Base-by-base conservation (phyloP, 2,113 vertebrate genomes). In the Corythornis cristatus region DNA sequence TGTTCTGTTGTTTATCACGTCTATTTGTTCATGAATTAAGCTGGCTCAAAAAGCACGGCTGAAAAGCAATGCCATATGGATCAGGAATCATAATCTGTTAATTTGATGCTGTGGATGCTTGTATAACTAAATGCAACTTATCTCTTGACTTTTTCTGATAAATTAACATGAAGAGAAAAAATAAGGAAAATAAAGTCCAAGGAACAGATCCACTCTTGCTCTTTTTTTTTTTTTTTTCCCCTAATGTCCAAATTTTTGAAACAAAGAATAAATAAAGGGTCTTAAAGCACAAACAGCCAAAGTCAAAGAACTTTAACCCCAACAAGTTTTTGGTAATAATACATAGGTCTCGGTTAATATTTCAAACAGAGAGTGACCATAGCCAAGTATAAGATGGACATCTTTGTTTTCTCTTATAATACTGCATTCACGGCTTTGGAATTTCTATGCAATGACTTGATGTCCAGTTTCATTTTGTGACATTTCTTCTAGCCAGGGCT, bases 21-120 rank as follows among this genome's bases (percentile, higher is more conserved):
- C n/a, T 95, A 86, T 92, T 95, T 95, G 60, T 88, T 90, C 46
- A 61, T 88, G 54, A 89, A 85, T 93, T 91, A 77, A 86, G 15
- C 8, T 80, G 64, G 67, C 37, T 43, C 37, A 76, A 94, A 91
- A 95, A 82, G n/a, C 50, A 80, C 45, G 22, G 19, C 23, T 72
- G 33, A 86, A 93, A 90, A 90, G 31, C 25, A 90, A 40, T 84
- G 54, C 51, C 77, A 83, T 71, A 90, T 58, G 85, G 76, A 48
- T 74, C 93, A 72, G 14, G 68, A 92, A 64, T 37, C 73, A 51
- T 60, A 68, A 90, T 68, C 79, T 68, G 25, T 71, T 46, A 88
- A 48, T 86, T 78, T 80, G 73, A 46, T 62, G 28, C 14, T 82
- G 73, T 91, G 46, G 48, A 88, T 83, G 40, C n/a, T 74, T 53